A percentile compares a stretch with the other conserved stretches of the same genome.
These are phyloP conservation scores for Phocoena sinus DNA, from an alignment of 2,113 vertebrate genomes.

Conservation along the genomic window DNA sequence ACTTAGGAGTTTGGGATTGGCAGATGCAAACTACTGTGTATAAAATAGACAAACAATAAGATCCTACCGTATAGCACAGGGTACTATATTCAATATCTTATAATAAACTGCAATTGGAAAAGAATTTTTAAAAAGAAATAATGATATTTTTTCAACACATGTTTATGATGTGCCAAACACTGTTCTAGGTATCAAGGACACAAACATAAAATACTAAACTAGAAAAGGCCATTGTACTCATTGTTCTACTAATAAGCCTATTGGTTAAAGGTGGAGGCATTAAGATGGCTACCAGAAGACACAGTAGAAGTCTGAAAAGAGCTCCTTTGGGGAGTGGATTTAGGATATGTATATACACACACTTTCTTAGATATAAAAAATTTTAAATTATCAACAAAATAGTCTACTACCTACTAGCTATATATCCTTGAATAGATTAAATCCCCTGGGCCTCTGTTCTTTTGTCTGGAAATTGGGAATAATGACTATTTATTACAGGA, in stretches of 20 bases:
- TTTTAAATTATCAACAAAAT: background rate
- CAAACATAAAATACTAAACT: background rate
- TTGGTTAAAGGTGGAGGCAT: background rate
- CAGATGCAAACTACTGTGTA: no score
- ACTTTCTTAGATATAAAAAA: background rate
- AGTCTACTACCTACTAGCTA: background rate
- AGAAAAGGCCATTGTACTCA: background rate
- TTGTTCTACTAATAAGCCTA: background rate
- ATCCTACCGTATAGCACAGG: no score
- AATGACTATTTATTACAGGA: background rate
- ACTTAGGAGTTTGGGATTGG: no score
- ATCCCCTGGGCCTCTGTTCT: background rate
- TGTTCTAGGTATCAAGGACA: background rate
- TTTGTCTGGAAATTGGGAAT: background rate
- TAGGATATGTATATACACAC: background rate
- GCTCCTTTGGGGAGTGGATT: background rate
- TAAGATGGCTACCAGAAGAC: background rate
- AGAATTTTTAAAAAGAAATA: background rate
- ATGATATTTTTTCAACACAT: background rate
- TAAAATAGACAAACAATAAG: no score
- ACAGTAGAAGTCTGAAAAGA: background rate
- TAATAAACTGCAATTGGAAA: background rate
- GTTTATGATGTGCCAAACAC: background rate
- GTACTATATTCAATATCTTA: no score
- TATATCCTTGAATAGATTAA: background rate